phyloP scores from a whole-genome alignment of 1,140 invertebrate species.

The Drosophila eugracilis region DNA sequence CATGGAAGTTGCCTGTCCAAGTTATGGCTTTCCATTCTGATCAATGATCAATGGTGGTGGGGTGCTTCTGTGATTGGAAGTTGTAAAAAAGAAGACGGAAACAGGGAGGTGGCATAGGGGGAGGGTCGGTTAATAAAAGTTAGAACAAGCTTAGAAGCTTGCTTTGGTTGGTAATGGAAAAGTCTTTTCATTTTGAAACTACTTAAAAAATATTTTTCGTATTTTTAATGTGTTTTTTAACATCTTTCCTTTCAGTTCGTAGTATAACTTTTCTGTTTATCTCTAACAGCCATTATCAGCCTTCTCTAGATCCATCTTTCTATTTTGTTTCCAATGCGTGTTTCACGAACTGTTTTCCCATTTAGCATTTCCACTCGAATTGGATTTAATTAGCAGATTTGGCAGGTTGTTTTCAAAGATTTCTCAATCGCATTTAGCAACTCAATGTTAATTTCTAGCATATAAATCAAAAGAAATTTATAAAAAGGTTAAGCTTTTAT shows the following conservation, averaged over 20 bases:
- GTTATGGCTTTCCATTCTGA: conserved; percentile 53
- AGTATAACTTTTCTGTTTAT: not conserved
- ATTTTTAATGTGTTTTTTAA: no score
- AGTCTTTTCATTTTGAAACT: no score
- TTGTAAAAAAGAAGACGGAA: conserved; percentile 5
- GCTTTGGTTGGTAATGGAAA: no score
- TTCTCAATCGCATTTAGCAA: conserved; percentile 32
- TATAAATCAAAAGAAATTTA: conserved; percentile 14
- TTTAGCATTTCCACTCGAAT: conserved; percentile 25
- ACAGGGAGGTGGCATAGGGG: no score
- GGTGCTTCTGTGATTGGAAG: conserved; percentile 20
- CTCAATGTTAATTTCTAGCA: conserved; percentile 34
- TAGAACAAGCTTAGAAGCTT: not conserved
- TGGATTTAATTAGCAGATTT: no score
- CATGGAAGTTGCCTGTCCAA: conserved; percentile 68
- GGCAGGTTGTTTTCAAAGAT: no score
- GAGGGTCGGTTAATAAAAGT: not conserved
- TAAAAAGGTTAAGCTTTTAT: conserved; percentile 8
- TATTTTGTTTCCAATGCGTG: not conserved
- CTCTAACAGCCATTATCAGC: not conserved
- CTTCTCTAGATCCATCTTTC: not conserved
- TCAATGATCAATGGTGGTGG: conserved; percentile 49
- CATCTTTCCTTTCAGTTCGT: not conserved
- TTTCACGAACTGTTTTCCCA: conserved; percentile 32
- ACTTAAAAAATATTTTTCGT: no score